These are phyloP conservation scores for Hycleus cichorii DNA, from an alignment of 1,140 invertebrate genomes.

Conservation along the genomic window DNA sequence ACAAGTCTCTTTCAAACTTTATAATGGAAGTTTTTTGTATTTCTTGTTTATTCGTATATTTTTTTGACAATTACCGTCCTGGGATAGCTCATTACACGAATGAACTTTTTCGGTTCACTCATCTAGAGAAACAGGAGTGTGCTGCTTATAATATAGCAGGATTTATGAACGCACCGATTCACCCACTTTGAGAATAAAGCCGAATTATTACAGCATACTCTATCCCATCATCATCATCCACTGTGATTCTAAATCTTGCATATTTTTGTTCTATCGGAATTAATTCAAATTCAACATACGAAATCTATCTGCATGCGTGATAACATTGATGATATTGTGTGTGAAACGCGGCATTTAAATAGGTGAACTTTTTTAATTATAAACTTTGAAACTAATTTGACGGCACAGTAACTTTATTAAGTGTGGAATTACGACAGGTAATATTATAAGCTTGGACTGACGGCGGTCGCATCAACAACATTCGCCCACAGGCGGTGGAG, in stretches of 20 bases:
- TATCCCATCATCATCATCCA: no score
- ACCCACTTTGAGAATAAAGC: no score
- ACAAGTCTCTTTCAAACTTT: slow-evolving; percentile 16
- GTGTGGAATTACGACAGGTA: slow-evolving; percentile 19
- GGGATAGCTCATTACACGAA: slow-evolving; percentile 18
- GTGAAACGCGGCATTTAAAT: not conserved
- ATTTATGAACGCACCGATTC: no score
- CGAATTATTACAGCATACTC: no score
- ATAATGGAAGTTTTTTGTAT: slow-evolving; percentile 17
- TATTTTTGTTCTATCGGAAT: no score
- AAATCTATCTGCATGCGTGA: no score
- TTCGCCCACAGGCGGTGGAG: not conserved
- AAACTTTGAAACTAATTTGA: slow-evolving; percentile 22
- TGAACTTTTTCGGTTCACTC: not conserved
- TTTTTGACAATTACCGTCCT: slow-evolving; percentile 19
- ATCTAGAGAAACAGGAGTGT: no score
- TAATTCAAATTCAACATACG: no score
- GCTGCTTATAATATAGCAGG: no score
- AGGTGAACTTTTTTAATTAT: slow-evolving; percentile 25
- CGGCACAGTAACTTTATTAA: slow-evolving; percentile 20
- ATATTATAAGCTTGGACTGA: slow-evolving; percentile 12
- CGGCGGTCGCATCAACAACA: no score
- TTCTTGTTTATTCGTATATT: slow-evolving; percentile 18
- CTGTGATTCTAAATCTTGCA: no score
- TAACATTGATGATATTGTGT: no score